phyloP scores from a whole-genome alignment of 2,797 vertebrate species.

The Neopelma chrysocephalum region DNA sequence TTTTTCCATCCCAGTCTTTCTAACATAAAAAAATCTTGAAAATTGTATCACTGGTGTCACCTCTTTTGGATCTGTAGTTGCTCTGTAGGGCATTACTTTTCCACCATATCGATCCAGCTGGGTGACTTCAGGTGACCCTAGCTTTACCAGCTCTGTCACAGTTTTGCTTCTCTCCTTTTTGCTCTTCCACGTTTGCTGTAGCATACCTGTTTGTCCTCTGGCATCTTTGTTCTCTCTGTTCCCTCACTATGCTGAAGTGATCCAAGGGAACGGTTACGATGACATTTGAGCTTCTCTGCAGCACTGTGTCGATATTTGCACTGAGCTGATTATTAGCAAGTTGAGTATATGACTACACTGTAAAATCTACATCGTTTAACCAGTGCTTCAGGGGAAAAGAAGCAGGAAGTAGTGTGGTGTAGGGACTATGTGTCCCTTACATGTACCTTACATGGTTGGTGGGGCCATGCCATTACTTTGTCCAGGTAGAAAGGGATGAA shows the following conservation, averaged over 20 bases:
- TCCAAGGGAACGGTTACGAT: neutral
- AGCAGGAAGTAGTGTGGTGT: neutral
- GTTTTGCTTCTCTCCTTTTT: neutral
- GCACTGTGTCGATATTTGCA: neutral
- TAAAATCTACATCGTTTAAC: neutral
- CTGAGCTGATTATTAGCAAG: constrained; percentile 1
- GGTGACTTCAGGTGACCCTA: neutral
- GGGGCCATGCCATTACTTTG: neutral
- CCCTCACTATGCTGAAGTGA: neutral
- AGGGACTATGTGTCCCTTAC: neutral
- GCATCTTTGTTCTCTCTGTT: neutral
- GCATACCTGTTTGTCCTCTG: neutral
- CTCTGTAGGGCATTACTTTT: neutral
- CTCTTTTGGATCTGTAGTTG: neutral
- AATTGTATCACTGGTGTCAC: neutral
- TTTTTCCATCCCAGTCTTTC: neutral
- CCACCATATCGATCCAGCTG: neutral
- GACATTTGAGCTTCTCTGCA: constrained; percentile 2
- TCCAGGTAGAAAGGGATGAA: neutral
- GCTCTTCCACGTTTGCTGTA: neutral
- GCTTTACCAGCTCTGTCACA: neutral
- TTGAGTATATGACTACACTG: neutral
- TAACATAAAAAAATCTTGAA: neutral
- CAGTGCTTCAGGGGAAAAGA: neutral
- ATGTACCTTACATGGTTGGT: neutral